Conservation (phyloP, 2,797 vertebrate species). For the Sphaeramia orbicularis region DNA sequence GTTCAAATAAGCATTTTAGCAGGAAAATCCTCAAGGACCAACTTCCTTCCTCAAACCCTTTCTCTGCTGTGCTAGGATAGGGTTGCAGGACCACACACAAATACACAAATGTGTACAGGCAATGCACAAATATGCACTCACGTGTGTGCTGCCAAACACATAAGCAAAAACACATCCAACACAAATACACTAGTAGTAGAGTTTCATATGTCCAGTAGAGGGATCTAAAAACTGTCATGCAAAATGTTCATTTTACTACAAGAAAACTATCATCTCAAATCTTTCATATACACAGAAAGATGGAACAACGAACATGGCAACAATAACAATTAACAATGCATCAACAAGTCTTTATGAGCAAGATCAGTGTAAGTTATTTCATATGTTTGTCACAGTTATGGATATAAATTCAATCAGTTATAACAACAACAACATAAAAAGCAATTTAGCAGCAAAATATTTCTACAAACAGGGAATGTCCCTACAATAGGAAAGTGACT, state of each 20-base stretch:
- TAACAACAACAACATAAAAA: too few species aligned
- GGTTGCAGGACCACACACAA: slow-evolving; percentile 70
- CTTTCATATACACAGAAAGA: not conserved
- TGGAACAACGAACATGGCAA: not conserved
- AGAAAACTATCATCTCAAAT: not conserved
- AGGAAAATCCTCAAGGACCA: slow-evolving; percentile 54
- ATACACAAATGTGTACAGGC: slow-evolving; percentile 29
- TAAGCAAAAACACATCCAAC: slow-evolving; percentile 42
- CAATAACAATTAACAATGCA: slow-evolving; percentile 4
- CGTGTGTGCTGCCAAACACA: slow-evolving; percentile 11
- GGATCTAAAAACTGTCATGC: not conserved
- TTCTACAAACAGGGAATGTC: too few species aligned
- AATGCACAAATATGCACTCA: slow-evolving; percentile 30
- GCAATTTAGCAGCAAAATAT: too few species aligned
- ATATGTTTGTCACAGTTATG: too few species aligned
- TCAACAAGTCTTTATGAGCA: slow-evolving; percentile 10
- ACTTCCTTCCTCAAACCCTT: slow-evolving; percentile 46
- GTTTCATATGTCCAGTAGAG: slow-evolving; percentile 5
- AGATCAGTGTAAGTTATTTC: not conserved
- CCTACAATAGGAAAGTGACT: too few species aligned
- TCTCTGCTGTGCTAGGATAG: slow-evolving; percentile 21
- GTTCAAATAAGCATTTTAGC: slow-evolving; percentile 65
- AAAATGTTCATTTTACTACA: slow-evolving; percentile 5
- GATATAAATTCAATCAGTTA: too few species aligned
- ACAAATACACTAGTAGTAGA: slow-evolving; percentile 22